These are phyloP conservation scores for Nothobranchius furzeri DNA, from an alignment of 2,113 vertebrate genomes.

Conservation along the genomic window DNA sequence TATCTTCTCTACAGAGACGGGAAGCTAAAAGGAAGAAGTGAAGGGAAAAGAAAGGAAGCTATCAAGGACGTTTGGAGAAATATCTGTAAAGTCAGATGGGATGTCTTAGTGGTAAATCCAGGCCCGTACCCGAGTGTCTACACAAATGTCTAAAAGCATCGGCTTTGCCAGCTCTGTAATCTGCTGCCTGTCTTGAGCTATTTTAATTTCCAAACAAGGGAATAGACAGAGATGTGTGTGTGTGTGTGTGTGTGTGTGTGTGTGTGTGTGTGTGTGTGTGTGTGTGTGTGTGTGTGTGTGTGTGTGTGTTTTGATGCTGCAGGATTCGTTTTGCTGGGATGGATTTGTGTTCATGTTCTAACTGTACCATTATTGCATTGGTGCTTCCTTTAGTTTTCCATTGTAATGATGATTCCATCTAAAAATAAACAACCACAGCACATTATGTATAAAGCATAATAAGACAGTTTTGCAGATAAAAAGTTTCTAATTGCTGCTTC, in stretches of 20 bases:
- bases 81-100: conserved; percentile 61
- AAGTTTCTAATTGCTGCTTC: too few species aligned
- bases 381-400: conserved; percentile 11
- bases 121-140: conserved; percentile 37
- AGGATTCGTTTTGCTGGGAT: conserved; percentile 13
- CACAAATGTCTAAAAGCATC: conserved; percentile 44
- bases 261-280: conserved; percentile 10
- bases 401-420: conserved; percentile 20
- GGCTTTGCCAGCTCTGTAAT: conserved; percentile 55
- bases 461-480: too few species aligned
- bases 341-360: conserved; percentile 1
- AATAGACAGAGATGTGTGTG: conserved; percentile 17
- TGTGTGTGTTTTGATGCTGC: conserved; percentile 27
- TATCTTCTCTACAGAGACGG: conserved; percentile 44
- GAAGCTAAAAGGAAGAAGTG: conserved; percentile 7
- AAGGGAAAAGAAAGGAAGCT: conserved; percentile 1
- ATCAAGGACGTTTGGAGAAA: conserved; percentile 50
- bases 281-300: too few species aligned
- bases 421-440: conserved; percentile 10
- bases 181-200: conserved; percentile 41
- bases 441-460: too few species aligned
- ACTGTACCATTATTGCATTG: conserved; percentile 4
- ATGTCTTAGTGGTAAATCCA: conserved; percentile 57
- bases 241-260: background rate
- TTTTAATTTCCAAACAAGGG: conserved; percentile 58